Conservation (phyloP, 2,888 invertebrate genomes). For the Augiades crinisus region DNA sequence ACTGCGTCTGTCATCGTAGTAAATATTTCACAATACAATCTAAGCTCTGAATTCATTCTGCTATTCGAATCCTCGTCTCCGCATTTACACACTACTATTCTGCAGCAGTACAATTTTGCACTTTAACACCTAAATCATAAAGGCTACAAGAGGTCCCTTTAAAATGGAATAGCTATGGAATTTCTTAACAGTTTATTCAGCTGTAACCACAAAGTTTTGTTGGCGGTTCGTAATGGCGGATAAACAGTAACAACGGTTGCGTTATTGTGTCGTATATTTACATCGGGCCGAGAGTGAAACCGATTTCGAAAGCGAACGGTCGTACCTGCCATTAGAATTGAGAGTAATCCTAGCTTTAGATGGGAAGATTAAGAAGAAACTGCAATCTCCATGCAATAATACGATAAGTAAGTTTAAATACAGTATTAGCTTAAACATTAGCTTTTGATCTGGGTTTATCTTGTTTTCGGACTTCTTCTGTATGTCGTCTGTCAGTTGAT, state of each 20-base stretch:
- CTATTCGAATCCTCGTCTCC: constrained; percentile 5
- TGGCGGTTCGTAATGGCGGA: constrained; percentile 9
- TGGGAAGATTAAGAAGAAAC: too few species aligned
- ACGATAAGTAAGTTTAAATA: too few species aligned
- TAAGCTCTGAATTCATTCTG: constrained; percentile 9
- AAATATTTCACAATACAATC: constrained; percentile 3
- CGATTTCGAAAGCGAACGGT: constrained; percentile 32
- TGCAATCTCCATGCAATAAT: too few species aligned
- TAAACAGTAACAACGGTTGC: constrained; percentile 15
- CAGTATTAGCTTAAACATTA: too few species aligned
- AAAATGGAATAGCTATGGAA: constrained; percentile 3
- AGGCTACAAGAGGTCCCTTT: not conserved
- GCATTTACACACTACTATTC: not conserved
- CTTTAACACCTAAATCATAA: not conserved
- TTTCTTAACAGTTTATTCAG: constrained; percentile 25
- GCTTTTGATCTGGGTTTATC: too few species aligned
- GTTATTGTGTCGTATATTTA: constrained; percentile 25
- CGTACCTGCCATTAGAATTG: constrained; percentile 5
- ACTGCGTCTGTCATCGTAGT: not conserved
- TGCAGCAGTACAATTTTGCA: too few species aligned
- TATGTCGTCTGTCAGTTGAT: too few species aligned
- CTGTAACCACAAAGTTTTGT: constrained; percentile 20
- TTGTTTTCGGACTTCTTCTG: too few species aligned
- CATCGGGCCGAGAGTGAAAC: constrained; percentile 29
- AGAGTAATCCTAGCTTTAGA: constrained; percentile 10